A percentile compares a stretch with the other conserved stretches of the same genome.
Conservation (phyloP, 2,797 vertebrate genomes). For the Gadopsis marmoratus region DNA sequence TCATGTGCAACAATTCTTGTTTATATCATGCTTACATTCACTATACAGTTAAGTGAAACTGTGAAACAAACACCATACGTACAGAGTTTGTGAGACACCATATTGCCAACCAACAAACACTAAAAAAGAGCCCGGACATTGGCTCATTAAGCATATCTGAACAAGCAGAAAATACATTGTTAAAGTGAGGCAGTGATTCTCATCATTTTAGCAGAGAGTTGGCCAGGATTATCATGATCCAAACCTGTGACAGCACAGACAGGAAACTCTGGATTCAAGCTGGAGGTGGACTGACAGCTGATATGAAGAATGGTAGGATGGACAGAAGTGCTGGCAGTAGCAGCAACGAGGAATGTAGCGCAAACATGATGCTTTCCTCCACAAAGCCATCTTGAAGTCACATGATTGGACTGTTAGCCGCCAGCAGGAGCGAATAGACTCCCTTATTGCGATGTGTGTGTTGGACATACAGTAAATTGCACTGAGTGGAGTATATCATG, state of each 20-base stretch:
- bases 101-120: neutral
- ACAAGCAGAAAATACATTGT: constrained; percentile 9
- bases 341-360: neutral
- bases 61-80: neutral
- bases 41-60: neutral
- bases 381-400: constrained; percentile 14
- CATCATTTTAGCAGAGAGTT: constrained; percentile 22
- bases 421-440: neutral
- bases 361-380: constrained; percentile 28
- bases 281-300: constrained; percentile 20
- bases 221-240: constrained; percentile 1
- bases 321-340: constrained; percentile 12
- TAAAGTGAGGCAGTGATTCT: constrained; percentile 12
- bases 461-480: neutral
- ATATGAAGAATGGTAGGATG: constrained; percentile 12
- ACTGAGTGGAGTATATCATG: neutral
- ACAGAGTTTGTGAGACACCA: neutral
- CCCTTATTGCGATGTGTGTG: neutral
- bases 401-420: neutral
- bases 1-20: constrained; percentile 11
- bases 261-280: constrained; percentile 28
- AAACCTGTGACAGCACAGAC: constrained; percentile 29
- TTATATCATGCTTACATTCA: constrained; percentile 9
- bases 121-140: constrained; percentile 4
- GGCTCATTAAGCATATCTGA: neutral